A percentile compares a stretch with the other conserved stretches of the same genome.
Conservation (phyloP, 2,113 vertebrate genomes). For the Aspiorhynchus laticeps region DNA sequence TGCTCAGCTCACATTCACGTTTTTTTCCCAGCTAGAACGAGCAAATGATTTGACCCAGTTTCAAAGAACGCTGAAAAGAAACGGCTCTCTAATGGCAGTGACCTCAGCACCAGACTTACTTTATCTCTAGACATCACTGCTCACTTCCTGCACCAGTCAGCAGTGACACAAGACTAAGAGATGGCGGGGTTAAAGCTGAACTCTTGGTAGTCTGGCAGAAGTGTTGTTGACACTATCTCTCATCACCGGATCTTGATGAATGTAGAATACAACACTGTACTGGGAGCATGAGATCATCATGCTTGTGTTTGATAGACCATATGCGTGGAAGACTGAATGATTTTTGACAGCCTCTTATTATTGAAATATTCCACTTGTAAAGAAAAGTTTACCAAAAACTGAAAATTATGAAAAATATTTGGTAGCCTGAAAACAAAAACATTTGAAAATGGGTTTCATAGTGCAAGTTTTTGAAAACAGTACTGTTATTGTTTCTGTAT, state of each 20-base stretch:
- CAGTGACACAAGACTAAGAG: constrained; percentile 9
- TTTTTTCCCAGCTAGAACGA: constrained; percentile 21
- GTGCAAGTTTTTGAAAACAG: no score
- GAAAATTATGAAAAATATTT: neutral
- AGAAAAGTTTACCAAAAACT: neutral
- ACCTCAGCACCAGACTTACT: constrained; percentile 37
- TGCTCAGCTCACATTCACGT: constrained; percentile 7
- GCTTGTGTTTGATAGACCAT: neutral
- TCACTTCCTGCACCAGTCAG: constrained; percentile 21
- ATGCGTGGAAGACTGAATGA: no score
- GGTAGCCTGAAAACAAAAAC: no score
- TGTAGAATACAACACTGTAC: neutral
- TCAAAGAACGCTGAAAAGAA: constrained; percentile 43
- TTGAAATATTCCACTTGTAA: neutral
- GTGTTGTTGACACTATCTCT: constrained; percentile 13
- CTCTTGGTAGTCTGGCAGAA: constrained; percentile 14
- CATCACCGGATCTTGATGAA: neutral
- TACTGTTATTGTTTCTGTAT: no score
- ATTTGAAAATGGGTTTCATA: no score
- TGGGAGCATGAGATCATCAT: neutral
- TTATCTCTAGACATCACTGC: constrained; percentile 50
- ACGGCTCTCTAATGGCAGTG: constrained; percentile 59
- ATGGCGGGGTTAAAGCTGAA: neutral
- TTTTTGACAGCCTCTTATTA: neutral
- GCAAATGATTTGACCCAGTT: constrained; percentile 29